Conservation (phyloP, 1,140 invertebrate genomes). For the Cherax quadricarinatus region DNA sequence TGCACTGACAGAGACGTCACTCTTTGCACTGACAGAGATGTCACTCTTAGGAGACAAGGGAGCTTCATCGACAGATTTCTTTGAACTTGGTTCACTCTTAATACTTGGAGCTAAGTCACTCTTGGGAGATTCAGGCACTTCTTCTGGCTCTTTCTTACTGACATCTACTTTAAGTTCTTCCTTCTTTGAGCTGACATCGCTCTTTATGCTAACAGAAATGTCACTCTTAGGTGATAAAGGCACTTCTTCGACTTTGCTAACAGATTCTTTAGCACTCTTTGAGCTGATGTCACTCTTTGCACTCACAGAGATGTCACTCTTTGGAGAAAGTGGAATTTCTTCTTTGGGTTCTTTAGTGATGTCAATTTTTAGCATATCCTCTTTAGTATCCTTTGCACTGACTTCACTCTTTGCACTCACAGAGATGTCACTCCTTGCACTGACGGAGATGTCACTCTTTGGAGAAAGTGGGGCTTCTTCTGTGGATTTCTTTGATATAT, state of each 20-base stretch:
- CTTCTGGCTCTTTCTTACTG: constrained; percentile 1
- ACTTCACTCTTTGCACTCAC: constrained; percentile 66
- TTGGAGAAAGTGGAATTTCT: constrained; percentile 19
- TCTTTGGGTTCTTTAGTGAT: constrained; percentile 55
- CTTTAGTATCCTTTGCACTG: constrained; percentile 28
- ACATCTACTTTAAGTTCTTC: constrained; percentile 8
- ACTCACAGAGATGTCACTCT: constrained; percentile 27
- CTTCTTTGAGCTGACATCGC: constrained; percentile 8
- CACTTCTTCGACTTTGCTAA: constrained; percentile 14
- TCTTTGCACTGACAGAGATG: constrained; percentile 33
- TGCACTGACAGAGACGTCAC: constrained; percentile 32
- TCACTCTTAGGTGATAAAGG: constrained; percentile 40
- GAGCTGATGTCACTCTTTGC: constrained; percentile 21
- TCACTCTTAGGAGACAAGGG: constrained; percentile 43
- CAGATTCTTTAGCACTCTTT: neutral
- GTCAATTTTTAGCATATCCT: constrained; percentile 75
- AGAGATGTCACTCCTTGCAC: constrained; percentile 40
- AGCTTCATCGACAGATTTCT: constrained; percentile 72
- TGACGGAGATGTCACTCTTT: constrained; percentile 17
- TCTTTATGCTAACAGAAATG: constrained; percentile 6
- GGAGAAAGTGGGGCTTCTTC: constrained; percentile 25
- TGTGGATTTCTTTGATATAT: constrained; percentile 58
- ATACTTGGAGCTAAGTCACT: constrained; percentile 30
- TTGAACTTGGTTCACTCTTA: constrained; percentile 49
- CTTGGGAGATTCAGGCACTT: constrained; percentile 47